phyloP scores from a whole-genome alignment of 2,797 vertebrate genomes.

The Limosa lapponica region DNA sequence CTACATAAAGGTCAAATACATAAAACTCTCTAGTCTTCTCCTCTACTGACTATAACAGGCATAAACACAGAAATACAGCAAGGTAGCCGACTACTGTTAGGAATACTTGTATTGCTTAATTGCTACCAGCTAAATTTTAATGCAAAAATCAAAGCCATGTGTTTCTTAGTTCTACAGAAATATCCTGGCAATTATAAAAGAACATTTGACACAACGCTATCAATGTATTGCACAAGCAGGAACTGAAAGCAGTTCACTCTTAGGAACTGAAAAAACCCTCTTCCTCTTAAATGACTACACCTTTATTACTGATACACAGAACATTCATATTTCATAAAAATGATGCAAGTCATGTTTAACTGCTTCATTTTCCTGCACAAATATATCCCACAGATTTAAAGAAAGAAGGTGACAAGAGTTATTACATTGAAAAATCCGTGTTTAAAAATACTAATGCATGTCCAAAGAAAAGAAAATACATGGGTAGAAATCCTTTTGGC shows the following conservation, averaged over 20 bases:
- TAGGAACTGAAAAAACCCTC: rapidly evolving
- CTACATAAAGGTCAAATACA: rapidly evolving
- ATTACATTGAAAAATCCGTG: background rate
- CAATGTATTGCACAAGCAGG: background rate
- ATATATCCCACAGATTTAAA: background rate
- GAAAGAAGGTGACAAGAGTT: background rate
- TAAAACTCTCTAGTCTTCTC: background rate
- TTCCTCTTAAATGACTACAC: background rate
- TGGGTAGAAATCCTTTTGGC: background rate
- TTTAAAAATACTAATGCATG: background rate
- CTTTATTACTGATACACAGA: background rate
- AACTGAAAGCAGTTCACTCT: background rate
- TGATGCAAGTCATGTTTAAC: rapidly evolving
- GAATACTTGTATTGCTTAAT: background rate
- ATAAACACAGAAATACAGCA: background rate
- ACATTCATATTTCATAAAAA: background rate
- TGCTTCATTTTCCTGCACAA: background rate
- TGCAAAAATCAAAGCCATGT: background rate
- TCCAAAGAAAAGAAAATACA: background rate
- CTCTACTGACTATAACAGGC: background rate
- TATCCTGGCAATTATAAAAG: background rate
- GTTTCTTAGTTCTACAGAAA: background rate
- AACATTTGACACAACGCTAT: background rate
- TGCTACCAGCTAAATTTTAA: background rate
- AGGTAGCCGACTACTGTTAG: background rate